Evolutionary conservation across 2,888 invertebrate species (phyloP), one percentile per base, ranked within the genome.

Genomic region (Unio delphinus): DNA sequence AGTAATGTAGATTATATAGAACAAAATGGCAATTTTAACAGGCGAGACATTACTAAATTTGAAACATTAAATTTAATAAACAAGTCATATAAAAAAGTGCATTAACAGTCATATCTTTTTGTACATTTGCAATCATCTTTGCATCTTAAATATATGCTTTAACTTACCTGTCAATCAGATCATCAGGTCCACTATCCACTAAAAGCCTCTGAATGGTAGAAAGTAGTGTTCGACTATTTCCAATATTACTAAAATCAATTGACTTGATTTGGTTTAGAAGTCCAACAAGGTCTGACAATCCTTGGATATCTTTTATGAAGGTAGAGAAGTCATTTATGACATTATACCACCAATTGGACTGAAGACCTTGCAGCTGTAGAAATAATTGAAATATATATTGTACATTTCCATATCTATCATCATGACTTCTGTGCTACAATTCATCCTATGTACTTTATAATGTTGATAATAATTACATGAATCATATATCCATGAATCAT

Each of bases 101-200:
- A 45, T 45, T 45, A 45, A 45, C 0, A 15, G 3, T 2, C 8
- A 45, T 34, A 7, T 34, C 34, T 0, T 8, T 34, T 34, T 34
- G 2, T 2, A 34, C 8, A 34, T 8, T 34, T 34, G 1, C 34
- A 45, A 11, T 45, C 15, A 11, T 45, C 15, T 45, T 45, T 45
- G 11, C 45, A 45, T 45, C 15, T 45, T 11, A 45, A 45, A 45
- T 15, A 45, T 15, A 15, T 15, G 15, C 45, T 45, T 45, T 45
- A 45, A 45, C 45, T 28, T 73, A 85, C 85, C 78, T 82, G 61
- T 75, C 63, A 56, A 80, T 75, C 3, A 85, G 45, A 7, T 68
- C 73, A 26, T 83, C 82, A n/a, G 83, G 83, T 34, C 78, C 76
- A 55, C 73, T 79, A 64, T 80, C 78, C n/a, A 73, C 67, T 30